Evolutionary conservation across 1,140 invertebrate genomes (phyloP), one percentile per base, ranked within the genome.

Genomic region (Ostrea denselamellosa): DNA sequence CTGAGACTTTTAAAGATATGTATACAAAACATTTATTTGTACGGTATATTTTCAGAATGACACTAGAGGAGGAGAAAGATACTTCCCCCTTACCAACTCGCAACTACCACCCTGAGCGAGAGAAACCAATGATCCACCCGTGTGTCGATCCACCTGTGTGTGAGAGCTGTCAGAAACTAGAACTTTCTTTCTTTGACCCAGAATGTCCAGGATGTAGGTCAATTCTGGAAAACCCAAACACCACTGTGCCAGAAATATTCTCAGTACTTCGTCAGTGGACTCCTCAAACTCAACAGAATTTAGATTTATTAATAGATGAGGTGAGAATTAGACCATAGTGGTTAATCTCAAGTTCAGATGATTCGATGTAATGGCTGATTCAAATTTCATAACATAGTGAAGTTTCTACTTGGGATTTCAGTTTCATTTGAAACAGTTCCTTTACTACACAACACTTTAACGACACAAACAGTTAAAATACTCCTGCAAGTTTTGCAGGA

Each of bases 181-280:
- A 96, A 68, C 90, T 95, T n/a, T 93, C 94, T 62, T 96, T 96
- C 91, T 96, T 96, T 91, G 95, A 96, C 90, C 95, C 95, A 0
- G 92, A 93, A 28, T 96, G 96, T 90, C 91, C 94, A 87, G 94
- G 94, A 83, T 96, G 96, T 87, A 86, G 92, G 52, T 92, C 94
- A 34, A 93, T 95, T 22, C 89, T 96, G 25, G 62, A 93, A 22
- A 93, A 94, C 87, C 92, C 94, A 7, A 90, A 93, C 56, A 95
- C 95, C 12, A 94, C 94, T 5, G 90, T 96, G 51, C 92, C 95
- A 86, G 94, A 96, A 88, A 94, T 96, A 54, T 95, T 96, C 91
- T 96, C 96, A 82, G 94, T 96, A 44, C 89, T 96, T 86, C 91
- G 96, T 65, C 96, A 96, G 92, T 96, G 96, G 96, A 95, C 95